Evolutionary conservation across 2,113 vertebrate genomes (phyloP), one percentile per base, ranked within the genome.

Genomic region (Oenanthe oenanthe): DNA sequence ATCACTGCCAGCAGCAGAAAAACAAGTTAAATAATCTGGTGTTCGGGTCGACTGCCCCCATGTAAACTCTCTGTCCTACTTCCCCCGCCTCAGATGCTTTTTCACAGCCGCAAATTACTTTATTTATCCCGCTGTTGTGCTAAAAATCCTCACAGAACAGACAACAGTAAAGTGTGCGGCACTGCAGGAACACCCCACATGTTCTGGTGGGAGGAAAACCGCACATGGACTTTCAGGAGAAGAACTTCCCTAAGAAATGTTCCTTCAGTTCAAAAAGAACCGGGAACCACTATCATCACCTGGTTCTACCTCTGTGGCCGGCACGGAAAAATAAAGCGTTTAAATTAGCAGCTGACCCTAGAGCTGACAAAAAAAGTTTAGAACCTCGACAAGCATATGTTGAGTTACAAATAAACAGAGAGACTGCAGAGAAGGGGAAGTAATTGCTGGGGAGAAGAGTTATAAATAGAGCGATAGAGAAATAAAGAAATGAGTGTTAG

Each of bases 101-200:
- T 73, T 89, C 75, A 78, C 82, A 79, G 90, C 92, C 78, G 53
- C 50, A 88, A 66, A 42, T 87, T 17, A 72, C 75, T 96, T 88
- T 60, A 2, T 45, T 79, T 71, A 61, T 32, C 1, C 1, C 25
- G 32, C 32, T 13, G 8, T 5, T 4, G 13, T 14, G 48, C n/a
- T 63, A 71, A 80, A 66, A 87, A 57, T 0, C 4, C 51, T 60
- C 58, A 4, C 42, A 7, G 38, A 71, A 21, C 48, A 47, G 40
- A 32, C 34, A 2, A 3, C 0, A 58, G 29, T 13, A 3, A 43
- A 80, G 50, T 0, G 6, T 32, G 31, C 24, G 28, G 62, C 61
- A 18, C 54, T 62, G 51, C 54, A 43, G 13, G 45, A 87, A 63
- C 0, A 13, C 1, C 6, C 9, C 13, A 1, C 2, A 0, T 7